Percentiles rank a stretch among this genome's conserved stretches.
phyloP scores from a whole-genome alignment of 2,113 vertebrate genomes.

The rat (Rattus norvegicus) region GRCr8 NC_086037.1:36621001-36621500 shows the following conservation, averaged over 20 bases:
- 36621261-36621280: not conserved
- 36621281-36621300: too few species aligned
- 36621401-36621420: too few species aligned
- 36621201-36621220: slow-evolving; percentile 63
- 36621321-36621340: too few species aligned
- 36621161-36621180: not conserved
- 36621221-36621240: slow-evolving; percentile 15
- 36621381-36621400: too few species aligned
- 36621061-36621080: not conserved
- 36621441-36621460: not conserved
- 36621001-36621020: not conserved
- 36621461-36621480: slow-evolving; percentile 24
- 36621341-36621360: too few species aligned
- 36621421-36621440: too few species aligned
- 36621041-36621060: not conserved
- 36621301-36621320: too few species aligned
- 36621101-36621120: not conserved
- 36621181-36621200: slow-evolving; percentile 3
- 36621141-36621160: slow-evolving; percentile 10
- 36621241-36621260: slow-evolving; percentile 44
- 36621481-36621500: slow-evolving; percentile 33
- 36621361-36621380: too few species aligned
- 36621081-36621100: not conserved
- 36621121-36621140: not conserved
- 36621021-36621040: not conserved